Conservation (phyloP, 2,797 vertebrate species). For the Lophotriccus pileatus region DNA sequence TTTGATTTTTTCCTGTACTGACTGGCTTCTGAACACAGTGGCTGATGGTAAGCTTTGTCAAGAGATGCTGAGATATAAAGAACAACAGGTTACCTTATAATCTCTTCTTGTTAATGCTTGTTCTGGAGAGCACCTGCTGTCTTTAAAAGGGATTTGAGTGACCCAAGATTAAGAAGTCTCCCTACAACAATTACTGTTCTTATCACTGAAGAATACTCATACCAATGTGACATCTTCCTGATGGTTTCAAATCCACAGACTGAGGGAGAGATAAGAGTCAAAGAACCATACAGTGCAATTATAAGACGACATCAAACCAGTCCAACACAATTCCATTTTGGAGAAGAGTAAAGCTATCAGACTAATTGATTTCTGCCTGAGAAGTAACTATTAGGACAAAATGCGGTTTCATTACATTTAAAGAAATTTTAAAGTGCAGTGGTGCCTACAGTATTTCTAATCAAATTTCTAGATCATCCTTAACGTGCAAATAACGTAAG, state of each 20-base stretch:
- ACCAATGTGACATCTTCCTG: slow-evolving; percentile 64
- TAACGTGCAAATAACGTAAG: background rate
- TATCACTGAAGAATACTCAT: slow-evolving; percentile 69
- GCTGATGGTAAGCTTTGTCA: background rate
- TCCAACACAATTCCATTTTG: slow-evolving; percentile 35
- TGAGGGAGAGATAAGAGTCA: slow-evolving; percentile 54
- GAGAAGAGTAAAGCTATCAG: slow-evolving; percentile 29
- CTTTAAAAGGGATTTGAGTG: slow-evolving; percentile 66
- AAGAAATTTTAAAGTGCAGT: background rate
- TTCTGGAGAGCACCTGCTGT: slow-evolving; percentile 60
- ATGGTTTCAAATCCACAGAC: slow-evolving; percentile 67
- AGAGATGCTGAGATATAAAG: slow-evolving; percentile 8
- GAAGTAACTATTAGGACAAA: slow-evolving; percentile 21
- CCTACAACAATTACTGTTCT: slow-evolving; percentile 65
- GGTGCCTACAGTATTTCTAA: background rate
- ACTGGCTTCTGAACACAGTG: slow-evolving; percentile 13
- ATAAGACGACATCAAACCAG: slow-evolving; percentile 49
- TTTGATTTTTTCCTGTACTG: background rate
- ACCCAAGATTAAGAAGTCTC: slow-evolving; percentile 59
- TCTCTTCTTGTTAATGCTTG: slow-evolving; percentile 45
- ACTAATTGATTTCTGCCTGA: slow-evolving; percentile 32
- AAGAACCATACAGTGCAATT: slow-evolving; percentile 37
- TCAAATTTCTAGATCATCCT: background rate
- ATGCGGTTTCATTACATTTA: background rate
- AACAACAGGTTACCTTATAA: slow-evolving; percentile 61